These are phyloP conservation scores for Enteromius treurensis DNA, from an alignment of 2,797 vertebrate species.

Conservation along the genomic window DNA sequence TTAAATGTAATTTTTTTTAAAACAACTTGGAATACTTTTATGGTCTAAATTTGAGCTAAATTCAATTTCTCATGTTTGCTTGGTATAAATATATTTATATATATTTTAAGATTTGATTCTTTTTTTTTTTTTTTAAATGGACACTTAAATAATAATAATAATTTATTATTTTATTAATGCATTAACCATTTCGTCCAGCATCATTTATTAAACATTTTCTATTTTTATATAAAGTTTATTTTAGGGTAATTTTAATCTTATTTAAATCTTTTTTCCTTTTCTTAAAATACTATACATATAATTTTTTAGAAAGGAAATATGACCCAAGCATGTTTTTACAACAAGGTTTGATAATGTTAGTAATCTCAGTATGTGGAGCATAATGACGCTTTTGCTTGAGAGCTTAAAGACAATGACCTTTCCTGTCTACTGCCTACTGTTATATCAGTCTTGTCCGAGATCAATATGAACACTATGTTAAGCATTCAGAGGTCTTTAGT, in stretches of 20 bases:
- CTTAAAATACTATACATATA: neutral
- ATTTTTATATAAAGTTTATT: too few relatives aligned
- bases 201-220: neutral
- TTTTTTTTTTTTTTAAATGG: neutral
- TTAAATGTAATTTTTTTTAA: too few relatives aligned
- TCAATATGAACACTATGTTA: conserved; percentile 48
- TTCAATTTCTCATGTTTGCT: neutral
- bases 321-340: neutral
- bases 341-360: neutral
- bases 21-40: neutral
- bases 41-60: neutral
- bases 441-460: conserved; percentile 43
- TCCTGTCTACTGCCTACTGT: conserved; percentile 32
- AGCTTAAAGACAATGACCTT: conserved; percentile 33
- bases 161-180: neutral
- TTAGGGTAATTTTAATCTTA: neutral
- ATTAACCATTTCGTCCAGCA: neutral
- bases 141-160: neutral
- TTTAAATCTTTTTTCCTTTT: neutral
- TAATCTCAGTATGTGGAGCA: neutral
- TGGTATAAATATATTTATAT: neutral
- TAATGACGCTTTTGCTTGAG: conserved; percentile 14
- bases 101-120: neutral
- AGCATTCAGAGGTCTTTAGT: conserved; percentile 38
- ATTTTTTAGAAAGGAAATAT: neutral